Conservation (phyloP, 2,888 invertebrate genomes). For the Apantesis nais region DNA sequence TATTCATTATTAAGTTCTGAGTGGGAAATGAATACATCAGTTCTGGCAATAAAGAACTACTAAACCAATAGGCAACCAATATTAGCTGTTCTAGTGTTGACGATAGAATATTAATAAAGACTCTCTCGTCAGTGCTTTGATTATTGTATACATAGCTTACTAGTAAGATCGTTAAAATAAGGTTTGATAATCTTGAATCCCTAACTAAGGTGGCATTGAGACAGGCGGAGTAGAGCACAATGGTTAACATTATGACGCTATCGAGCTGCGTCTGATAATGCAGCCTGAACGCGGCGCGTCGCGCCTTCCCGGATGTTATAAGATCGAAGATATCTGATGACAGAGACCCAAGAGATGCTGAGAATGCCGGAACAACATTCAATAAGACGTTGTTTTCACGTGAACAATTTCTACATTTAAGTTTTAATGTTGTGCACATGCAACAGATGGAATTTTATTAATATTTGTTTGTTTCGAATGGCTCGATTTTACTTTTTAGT, state of each 20-base stretch:
- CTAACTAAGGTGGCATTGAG: not conserved
- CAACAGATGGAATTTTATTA: not conserved
- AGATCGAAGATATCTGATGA: constrained; percentile 37
- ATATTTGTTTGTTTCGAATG: not conserved
- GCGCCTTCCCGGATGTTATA: constrained; percentile 10
- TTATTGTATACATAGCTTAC: not conserved
- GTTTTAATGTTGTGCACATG: not conserved
- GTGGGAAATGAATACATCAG: no score
- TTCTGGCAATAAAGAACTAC: no score
- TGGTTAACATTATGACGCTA: constrained; percentile 17
- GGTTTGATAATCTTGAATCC: constrained; percentile 7
- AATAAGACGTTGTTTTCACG: constrained; percentile 15
- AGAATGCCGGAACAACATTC: constrained; percentile 5
- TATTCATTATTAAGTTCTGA: no score
- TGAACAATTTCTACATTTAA: not conserved
- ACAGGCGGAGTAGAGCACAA: constrained; percentile 6
- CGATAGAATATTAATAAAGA: not conserved
- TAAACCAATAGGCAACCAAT: no score
- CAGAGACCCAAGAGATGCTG: constrained; percentile 17
- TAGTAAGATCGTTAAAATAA: not conserved
- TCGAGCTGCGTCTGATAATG: constrained; percentile 9
- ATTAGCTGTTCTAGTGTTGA: not conserved
- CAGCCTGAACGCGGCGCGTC: not conserved
- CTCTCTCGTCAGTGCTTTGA: not conserved
- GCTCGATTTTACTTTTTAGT: not conserved